Evolutionary conservation across 2,888 invertebrate genomes (phyloP), one percentile per base, ranked within the genome.

Genomic region (Xanthorhoe designata): DNA sequence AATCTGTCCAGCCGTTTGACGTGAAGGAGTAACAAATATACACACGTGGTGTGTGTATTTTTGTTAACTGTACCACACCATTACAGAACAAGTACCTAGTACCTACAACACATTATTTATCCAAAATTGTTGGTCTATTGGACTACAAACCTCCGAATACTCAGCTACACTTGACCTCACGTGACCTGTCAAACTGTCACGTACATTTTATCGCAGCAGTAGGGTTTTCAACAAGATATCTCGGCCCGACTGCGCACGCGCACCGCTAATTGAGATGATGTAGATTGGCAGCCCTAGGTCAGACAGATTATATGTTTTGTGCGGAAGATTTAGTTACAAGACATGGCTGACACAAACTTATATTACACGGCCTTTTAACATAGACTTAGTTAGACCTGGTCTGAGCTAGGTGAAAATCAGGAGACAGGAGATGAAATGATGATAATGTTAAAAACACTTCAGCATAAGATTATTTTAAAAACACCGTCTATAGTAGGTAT

Each of bases 211-310:
- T 80, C 82, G 75, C 76, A 64, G 66, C 66, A 60, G 66, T 66
- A 76, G 77, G 77, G 78, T 72, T 77, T 78, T 66, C 77, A 53
- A 72, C 65, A 54, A 65, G 75, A 70, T 68, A 75, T 76, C 72
- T 70, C 68, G 63, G 69, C 73, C 73, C 75, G 75, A 66, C 76
- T 77, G 80, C 81, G 81, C 83, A 78, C 80, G 83, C 82, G 78
- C 81, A 77, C 68, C 68, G 72, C 80, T 87, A 84, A 87, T 87
- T 85, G 82, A 80, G 79, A 81, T 81, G 78, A 72, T 76, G 74
- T 68, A 77, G 76, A 63, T 67, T 69, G 82, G 75, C 83, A 84
- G 76, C 79, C 83, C 80, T 83, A 71, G 78, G 71, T 73, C 73
- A 74, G 32, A 3, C 24, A 38, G 3, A 53, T 38, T 35, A 13